Evolutionary conservation across 2,797 vertebrate species (phyloP), one percentile per base, ranked within the genome.

Genomic region (Ceyx erithaca): DNA sequence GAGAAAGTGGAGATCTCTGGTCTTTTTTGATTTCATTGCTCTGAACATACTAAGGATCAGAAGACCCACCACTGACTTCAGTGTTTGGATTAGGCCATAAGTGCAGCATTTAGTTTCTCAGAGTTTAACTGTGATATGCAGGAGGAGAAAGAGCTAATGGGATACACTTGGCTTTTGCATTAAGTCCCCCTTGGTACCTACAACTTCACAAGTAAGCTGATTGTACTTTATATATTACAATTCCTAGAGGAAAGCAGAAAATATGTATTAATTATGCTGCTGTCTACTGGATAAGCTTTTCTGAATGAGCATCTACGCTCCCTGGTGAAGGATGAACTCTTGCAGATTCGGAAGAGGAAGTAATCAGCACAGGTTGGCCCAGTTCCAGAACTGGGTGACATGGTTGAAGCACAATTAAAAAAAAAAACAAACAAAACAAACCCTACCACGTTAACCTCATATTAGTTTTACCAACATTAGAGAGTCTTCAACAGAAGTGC

Each of bases 231-330:
- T 14, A 8, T 81, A 71, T 37, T 41, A 55, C 12, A 52, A 37
- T 45, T 88, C n/a, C 67, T 69, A n/a, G n/a, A 61, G 33, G 80
- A 93, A 86, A 86, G 33, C 51, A 87, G 30, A 83, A 96, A 92
- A 94, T 72, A 70, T 30, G 25, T 59, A 78, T 93, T 94, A 91
- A 94, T 89, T 84, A 77, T 76, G 31, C 45, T 51, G 22, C 28
- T 3, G 6, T 20, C 37, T 85, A 77, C 43, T 72, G 73, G 61
- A 82, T 89, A 94, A 94, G 51, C 28, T 79, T 67, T 89, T 94
- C 85, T 82, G 83, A 94, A 92, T 78, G 30, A 82, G 55, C 57
- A 70, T 72, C 51, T 54, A 55, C 31, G 55, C 31, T 93, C 85
- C 45, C 57, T 83, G 40, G 64, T 86, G 81, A 92, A 90, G 40